phyloP scores from a whole-genome alignment of 2,113 vertebrate species.

The Anser brachyrhynchus region DNA sequence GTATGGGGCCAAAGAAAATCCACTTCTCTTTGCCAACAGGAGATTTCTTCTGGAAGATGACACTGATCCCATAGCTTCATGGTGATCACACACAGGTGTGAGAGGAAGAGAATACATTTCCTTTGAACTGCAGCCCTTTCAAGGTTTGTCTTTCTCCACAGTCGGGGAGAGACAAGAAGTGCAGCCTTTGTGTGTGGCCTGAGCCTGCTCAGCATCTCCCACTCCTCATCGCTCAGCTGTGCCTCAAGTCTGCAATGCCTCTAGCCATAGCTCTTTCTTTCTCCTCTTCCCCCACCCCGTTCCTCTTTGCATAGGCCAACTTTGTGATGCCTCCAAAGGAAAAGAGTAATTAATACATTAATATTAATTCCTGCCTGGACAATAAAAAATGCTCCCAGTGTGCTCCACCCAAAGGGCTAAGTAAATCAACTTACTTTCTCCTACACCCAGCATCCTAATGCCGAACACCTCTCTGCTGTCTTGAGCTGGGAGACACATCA shows the following conservation, averaged over 20 bases:
- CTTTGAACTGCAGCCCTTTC: neutral
- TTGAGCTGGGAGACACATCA: neutral
- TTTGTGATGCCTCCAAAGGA: neutral
- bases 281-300: neutral
- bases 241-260: neutral
- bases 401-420: neutral
- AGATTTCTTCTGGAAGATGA: neutral
- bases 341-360: neutral
- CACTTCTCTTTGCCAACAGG: neutral
- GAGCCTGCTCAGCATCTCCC: neutral
- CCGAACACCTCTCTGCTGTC: neutral
- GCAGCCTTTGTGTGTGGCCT: neutral
- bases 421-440: neutral
- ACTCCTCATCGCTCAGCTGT: neutral
- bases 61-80: neutral
- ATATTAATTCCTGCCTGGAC: neutral
- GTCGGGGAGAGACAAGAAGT: neutral
- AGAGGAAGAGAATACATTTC: accelerated
- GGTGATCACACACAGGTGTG: accelerated
- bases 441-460: neutral
- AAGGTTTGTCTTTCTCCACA: neutral
- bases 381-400: neutral
- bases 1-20: accelerated
- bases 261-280: neutral
- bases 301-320: neutral